Evolutionary conservation across 2,113 vertebrate species (phyloP).

Genomic region (Corythornis madagascariensis): DNA sequence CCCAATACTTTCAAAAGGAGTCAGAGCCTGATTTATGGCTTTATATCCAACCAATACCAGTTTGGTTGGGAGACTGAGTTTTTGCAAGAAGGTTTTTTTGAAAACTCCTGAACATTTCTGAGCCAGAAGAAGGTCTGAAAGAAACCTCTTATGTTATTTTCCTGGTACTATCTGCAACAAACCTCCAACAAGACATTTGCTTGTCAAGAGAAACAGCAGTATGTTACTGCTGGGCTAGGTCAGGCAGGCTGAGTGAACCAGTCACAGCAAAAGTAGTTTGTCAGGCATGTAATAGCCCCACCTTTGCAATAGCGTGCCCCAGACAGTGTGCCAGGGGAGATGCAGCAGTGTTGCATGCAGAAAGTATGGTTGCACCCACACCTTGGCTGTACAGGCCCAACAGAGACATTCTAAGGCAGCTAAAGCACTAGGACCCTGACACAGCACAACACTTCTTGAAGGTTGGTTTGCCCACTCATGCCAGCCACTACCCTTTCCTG

Average conservation of each 20-base stretch:
- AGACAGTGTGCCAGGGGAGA: neutral
- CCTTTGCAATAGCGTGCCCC: neutral
- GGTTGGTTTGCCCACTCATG: neutral
- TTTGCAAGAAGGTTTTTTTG: slow-evolving; percentile 5
- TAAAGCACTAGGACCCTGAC: neutral
- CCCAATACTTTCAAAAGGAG: neutral
- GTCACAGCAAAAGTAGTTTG: neutral
- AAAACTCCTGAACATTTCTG: slow-evolving; percentile 19
- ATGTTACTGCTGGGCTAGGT: neutral
- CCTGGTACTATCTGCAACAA: neutral
- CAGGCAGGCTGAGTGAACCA: neutral
- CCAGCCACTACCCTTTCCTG: neutral
- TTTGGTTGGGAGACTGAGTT: neutral
- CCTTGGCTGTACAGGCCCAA: neutral
- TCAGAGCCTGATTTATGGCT: slow-evolving; percentile 32
- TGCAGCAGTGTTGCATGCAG: no score
- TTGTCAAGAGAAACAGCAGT: neutral
- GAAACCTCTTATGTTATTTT: neutral
- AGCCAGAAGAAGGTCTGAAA: neutral
- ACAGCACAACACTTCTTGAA: neutral
- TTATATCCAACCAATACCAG: neutral
- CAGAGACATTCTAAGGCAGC: neutral
- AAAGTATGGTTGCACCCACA: neutral
- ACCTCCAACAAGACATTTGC: neutral
- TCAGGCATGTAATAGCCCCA: neutral